Evolutionary conservation across 2,888 invertebrate genomes (phyloP).

Genomic region (Orchesella flavescens): DNA sequence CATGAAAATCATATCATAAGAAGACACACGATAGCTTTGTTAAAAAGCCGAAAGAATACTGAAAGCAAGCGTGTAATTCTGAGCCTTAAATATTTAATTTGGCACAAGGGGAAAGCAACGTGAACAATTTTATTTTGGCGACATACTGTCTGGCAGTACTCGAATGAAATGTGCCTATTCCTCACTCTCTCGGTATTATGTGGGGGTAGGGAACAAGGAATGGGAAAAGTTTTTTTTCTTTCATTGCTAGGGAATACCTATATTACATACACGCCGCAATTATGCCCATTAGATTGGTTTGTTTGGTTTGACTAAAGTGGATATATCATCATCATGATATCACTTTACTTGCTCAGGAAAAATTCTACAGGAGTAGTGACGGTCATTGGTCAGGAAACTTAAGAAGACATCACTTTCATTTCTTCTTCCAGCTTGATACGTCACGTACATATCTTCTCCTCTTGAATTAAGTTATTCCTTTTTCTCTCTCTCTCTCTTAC

Average conservation of each 20-base stretch:
- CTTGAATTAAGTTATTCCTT: constrained; percentile 1
- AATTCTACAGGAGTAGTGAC: too few relatives aligned
- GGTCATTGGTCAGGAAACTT: too few relatives aligned
- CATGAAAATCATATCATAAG: too few relatives aligned
- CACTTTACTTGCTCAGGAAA: too few relatives aligned
- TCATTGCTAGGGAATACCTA: too few relatives aligned
- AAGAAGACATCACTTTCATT: constrained; percentile 25
- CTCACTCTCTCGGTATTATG: background rate
- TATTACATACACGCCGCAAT: too few relatives aligned
- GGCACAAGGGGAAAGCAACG: constrained; percentile 50
- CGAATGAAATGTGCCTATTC: background rate
- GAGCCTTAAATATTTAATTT: constrained; percentile 55
- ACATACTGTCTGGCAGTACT: constrained; percentile 58
- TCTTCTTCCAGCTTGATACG: background rate
- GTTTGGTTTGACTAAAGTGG: constrained; percentile 11
- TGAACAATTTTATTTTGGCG: constrained; percentile 47
- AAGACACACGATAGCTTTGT: too few relatives aligned
- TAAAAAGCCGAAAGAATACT: background rate
- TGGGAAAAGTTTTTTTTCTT: background rate
- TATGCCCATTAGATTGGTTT: background rate
- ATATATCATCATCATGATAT: too few relatives aligned
- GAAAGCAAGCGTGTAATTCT: constrained; percentile 43
- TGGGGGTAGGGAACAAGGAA: constrained; percentile 26
- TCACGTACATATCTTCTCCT: background rate
- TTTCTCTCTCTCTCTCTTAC: background rate